Evolutionary conservation across 2,888 invertebrate species (phyloP).

Genomic region (Vesta saturnalis): DNA sequence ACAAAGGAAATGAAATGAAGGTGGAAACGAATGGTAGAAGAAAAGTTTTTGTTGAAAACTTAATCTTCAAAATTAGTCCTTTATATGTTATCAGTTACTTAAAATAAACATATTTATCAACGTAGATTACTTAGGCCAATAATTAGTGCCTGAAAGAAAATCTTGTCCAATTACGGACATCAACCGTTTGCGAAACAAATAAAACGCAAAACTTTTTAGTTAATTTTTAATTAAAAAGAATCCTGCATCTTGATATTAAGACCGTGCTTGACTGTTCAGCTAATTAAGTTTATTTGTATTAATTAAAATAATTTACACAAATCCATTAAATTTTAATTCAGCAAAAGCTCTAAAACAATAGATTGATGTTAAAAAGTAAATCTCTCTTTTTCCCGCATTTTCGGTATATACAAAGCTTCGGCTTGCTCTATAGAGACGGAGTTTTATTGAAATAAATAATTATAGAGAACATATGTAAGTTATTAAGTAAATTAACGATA

Average conservation of each 20-base stretch:
- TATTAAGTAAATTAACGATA: too few relatives aligned
- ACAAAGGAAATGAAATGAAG: too few relatives aligned
- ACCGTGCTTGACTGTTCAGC: background rate
- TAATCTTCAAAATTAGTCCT: too few relatives aligned
- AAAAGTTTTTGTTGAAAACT: too few relatives aligned
- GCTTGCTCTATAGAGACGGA: too few relatives aligned
- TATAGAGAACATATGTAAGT: too few relatives aligned
- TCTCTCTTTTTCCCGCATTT: background rate
- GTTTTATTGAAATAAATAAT: too few relatives aligned
- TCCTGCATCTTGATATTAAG: background rate
- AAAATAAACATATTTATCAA: too few relatives aligned
- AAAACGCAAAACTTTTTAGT: background rate
- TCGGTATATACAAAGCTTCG: too few relatives aligned
- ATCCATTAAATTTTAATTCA: background rate
- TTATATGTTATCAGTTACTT: too few relatives aligned
- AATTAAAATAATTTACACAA: background rate
- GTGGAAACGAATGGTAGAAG: too few relatives aligned
- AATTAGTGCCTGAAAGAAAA: background rate
- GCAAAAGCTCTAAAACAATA: background rate
- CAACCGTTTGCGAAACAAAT: background rate
- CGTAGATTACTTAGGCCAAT: background rate
- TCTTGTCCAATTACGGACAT: background rate
- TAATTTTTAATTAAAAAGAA: slow-evolving; percentile 4
- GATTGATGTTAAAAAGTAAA: background rate
- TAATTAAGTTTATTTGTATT: slow-evolving; percentile 9